Percentiles rank a stretch among this genome's conserved stretches.
Evolutionary conservation across 2,888 invertebrate genomes (phyloP).

Genomic region (Perizoma affinitatum): DNA sequence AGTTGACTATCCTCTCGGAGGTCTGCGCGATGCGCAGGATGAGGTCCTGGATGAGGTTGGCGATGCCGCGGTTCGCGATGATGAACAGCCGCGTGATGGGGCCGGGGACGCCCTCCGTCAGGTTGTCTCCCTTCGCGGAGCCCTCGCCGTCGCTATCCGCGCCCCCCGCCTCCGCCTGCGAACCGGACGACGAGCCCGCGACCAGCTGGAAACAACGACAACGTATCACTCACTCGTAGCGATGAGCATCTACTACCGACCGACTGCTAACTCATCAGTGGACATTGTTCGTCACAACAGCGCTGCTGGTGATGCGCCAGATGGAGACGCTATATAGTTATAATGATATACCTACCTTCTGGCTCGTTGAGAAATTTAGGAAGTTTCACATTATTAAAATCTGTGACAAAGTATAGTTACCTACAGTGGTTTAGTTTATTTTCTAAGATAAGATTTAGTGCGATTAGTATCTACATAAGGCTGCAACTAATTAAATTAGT

Average conservation of each 20-base stretch:
- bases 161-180: constrained; percentile 79
- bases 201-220: constrained; percentile 85
- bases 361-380: too few relatives aligned
- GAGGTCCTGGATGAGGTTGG: constrained; percentile 94
- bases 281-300: too few relatives aligned
- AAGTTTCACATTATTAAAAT: too few relatives aligned
- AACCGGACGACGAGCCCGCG: constrained; percentile 86
- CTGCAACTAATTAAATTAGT: not conserved
- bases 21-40: constrained; percentile 95
- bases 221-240: not conserved
- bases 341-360: too few relatives aligned
- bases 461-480: too few relatives aligned
- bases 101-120: constrained; percentile 93
- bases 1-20: constrained; percentile 96
- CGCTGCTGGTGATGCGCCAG: too few relatives aligned
- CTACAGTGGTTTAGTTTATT: too few relatives aligned
- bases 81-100: constrained; percentile 94
- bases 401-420: too few relatives aligned
- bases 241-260: too few relatives aligned
- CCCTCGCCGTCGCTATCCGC: constrained; percentile 80
- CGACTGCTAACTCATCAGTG: too few relatives aligned
- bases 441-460: too few relatives aligned
- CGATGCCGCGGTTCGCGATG: constrained; percentile 93
- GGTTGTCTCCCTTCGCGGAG: constrained; percentile 86
- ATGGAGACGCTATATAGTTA: too few relatives aligned